phyloP scores from a whole-genome alignment of 2,888 invertebrate species.

The Portevinia maculata region DNA sequence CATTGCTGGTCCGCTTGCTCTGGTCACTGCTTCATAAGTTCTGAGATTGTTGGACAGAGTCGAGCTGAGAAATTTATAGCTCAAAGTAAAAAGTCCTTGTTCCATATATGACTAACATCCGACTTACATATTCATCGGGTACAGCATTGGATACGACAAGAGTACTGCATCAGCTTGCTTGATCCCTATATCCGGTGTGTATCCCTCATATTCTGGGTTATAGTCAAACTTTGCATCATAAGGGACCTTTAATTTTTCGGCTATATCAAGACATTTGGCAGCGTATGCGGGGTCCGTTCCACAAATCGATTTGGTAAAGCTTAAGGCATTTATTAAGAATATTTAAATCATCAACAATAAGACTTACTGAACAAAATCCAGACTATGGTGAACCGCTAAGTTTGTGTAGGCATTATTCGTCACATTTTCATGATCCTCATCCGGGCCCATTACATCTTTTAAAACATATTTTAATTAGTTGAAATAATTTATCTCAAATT shows the following conservation, averaged over 20 bases:
- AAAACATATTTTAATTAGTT: not conserved
- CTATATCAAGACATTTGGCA: constrained; percentile 82
- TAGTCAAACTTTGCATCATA: constrained; percentile 84
- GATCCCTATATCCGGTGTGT: constrained; percentile 82
- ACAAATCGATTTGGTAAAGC: constrained; percentile 51
- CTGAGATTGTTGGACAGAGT: constrained; percentile 84
- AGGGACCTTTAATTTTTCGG: constrained; percentile 84
- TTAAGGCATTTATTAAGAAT: constrained; percentile 6
- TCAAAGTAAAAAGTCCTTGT: too few relatives aligned
- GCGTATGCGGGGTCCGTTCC: constrained; percentile 26
- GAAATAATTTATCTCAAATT: not conserved
- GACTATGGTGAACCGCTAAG: constrained; percentile 84
- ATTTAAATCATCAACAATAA: not conserved
- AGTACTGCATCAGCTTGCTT: constrained; percentile 86
- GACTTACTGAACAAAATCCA: constrained; percentile 85
- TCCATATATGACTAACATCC: too few relatives aligned
- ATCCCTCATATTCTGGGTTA: constrained; percentile 85
- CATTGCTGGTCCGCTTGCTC: constrained; percentile 85
- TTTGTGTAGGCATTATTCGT: constrained; percentile 86
- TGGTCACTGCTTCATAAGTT: constrained; percentile 85
- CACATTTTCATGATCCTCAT: constrained; percentile 85
- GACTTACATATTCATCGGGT: constrained; percentile 84
- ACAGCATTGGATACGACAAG: constrained; percentile 85
- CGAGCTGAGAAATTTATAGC: constrained; percentile 72
- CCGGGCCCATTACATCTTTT: constrained; percentile 86